A percentile compares a stretch with the other conserved stretches of the same genome.
phyloP scores from a whole-genome alignment of 2,797 vertebrate genomes.

The Sebastolobus altivelis region DNA sequence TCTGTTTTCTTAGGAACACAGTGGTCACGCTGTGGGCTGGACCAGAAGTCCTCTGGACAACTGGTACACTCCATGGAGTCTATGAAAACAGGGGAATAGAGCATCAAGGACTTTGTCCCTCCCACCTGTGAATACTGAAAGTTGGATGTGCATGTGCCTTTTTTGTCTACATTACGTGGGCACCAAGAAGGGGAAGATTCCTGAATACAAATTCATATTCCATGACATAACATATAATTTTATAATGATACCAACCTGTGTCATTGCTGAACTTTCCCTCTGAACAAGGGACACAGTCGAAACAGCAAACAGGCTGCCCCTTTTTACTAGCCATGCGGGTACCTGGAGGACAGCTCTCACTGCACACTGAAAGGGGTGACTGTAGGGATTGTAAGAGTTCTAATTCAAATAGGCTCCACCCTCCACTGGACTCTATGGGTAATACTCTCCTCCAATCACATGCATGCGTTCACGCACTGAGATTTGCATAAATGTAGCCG shows the following conservation, averaged over 20 bases:
- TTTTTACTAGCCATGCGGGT: no score
- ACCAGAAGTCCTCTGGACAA: background rate
- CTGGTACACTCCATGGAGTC: background rate
- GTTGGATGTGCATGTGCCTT: background rate
- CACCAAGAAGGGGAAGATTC: background rate
- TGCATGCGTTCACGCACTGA: no score
- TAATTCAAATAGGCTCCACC: background rate
- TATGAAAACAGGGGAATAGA: no score
- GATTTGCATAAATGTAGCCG: background rate
- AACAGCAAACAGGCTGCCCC: constrained; percentile 78
- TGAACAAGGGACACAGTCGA: constrained; percentile 81
- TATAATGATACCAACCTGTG: constrained; percentile 68
- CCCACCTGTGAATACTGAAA: no score
- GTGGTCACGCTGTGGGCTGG: background rate
- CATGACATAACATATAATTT: background rate
- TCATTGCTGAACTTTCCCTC: constrained; percentile 81
- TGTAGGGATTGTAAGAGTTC: no score
- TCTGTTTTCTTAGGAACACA: constrained; percentile 42
- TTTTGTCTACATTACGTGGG: background rate
- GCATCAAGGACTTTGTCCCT: no score
- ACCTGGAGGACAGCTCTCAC: no score
- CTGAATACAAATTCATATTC: background rate
- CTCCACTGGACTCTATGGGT: no score
- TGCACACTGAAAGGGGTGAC: no score
- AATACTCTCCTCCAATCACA: no score